Evolutionary conservation across 2,113 vertebrate species (phyloP).

Genomic region (Alosa alosa): DNA sequence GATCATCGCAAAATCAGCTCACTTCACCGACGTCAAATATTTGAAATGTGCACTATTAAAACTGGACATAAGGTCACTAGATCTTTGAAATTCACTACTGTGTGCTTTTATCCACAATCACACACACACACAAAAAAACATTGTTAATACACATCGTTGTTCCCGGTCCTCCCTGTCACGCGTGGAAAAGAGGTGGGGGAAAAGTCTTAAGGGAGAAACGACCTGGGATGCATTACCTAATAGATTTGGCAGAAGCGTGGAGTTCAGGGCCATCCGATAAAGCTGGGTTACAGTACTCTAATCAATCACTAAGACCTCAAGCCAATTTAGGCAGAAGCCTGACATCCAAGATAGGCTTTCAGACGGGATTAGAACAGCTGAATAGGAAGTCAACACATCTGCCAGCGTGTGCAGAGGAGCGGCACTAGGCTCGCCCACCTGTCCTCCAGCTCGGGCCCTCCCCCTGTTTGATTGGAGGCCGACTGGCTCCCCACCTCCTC

Average conservation of each 20-base stretch:
- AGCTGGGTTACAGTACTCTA: slow-evolving; percentile 73
- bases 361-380: slow-evolving; percentile 72
- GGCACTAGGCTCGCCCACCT: slow-evolving; percentile 24
- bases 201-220: slow-evolving; percentile 55
- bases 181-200: neutral
- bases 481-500: neutral
- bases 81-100: neutral
- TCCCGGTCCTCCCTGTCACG: neutral
- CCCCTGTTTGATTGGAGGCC: neutral
- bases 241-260: slow-evolving; percentile 71
- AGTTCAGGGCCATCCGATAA: slow-evolving; percentile 67
- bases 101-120: slow-evolving; percentile 7
- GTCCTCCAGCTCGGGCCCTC: neutral
- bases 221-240: slow-evolving; percentile 78
- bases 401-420: slow-evolving; percentile 44
- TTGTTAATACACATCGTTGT: neutral
- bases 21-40: neutral
- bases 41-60: neutral
- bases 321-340: slow-evolving; percentile 73
- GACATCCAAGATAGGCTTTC: slow-evolving; percentile 74
- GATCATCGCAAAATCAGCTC: neutral
- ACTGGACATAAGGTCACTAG: neutral
- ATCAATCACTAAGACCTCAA: slow-evolving; percentile 73
- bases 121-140: neutral
- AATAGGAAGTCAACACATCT: slow-evolving; percentile 64